phyloP scores from a whole-genome alignment of 2,888 invertebrate species.

The Augiades crinisus region DNA sequence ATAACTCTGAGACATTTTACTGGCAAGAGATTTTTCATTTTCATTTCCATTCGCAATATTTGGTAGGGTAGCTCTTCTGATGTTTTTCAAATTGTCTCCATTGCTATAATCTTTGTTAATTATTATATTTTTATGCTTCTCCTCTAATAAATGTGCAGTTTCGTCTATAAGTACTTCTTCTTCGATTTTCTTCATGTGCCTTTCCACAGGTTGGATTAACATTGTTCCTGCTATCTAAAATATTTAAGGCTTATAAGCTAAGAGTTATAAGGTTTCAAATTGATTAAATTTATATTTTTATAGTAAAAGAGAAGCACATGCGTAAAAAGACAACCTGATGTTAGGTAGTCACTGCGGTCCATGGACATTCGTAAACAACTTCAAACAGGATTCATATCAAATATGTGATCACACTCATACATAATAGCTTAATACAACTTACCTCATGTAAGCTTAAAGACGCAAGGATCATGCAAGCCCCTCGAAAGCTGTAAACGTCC shows the following conservation, averaged over 20 bases:
- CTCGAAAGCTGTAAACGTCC: constrained; percentile 83
- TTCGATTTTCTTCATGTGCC: constrained; percentile 74
- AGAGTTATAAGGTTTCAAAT: no score
- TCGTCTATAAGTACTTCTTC: constrained; percentile 62
- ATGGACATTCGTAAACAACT: no score
- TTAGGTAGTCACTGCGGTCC: no score
- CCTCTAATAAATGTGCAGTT: constrained; percentile 54
- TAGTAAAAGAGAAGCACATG: no score
- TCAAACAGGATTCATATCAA: no score
- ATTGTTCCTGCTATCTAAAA: constrained; percentile 79
- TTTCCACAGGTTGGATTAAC: constrained; percentile 81
- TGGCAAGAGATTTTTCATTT: constrained; percentile 37
- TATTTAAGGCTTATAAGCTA: neutral
- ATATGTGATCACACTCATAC: no score
- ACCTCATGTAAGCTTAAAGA: constrained; percentile 84
- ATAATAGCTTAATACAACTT: constrained; percentile 42
- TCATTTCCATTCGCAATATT: constrained; percentile 34
- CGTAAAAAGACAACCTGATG: no score
- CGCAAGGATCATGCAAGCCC: constrained; percentile 84
- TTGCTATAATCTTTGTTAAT: constrained; percentile 50
- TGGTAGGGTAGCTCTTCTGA: constrained; percentile 37
- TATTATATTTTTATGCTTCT: constrained; percentile 51
- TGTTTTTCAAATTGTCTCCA: constrained; percentile 38
- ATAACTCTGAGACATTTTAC: constrained; percentile 46
- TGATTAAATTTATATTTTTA: no score